Evolutionary conservation across 1,140 invertebrate species (phyloP).

Genomic region (Physella acuta): DNA sequence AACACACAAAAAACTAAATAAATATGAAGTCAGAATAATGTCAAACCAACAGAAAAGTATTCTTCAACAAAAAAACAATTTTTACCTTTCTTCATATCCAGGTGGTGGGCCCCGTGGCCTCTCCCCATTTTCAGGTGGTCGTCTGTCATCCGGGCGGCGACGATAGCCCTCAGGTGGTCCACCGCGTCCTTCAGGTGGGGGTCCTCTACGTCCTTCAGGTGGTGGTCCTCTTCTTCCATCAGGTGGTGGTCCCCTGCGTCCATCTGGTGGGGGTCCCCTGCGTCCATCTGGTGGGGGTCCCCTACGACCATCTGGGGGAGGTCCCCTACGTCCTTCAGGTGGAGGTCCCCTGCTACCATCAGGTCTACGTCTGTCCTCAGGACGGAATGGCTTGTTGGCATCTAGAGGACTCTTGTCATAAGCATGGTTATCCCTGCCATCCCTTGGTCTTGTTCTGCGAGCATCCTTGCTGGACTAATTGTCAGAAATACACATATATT

Average conservation of each 20-base stretch:
- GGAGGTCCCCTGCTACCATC: constrained; percentile 22
- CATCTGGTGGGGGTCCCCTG: constrained; percentile 24
- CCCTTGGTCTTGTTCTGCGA: neutral
- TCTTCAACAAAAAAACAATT: neutral
- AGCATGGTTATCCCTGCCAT: constrained; percentile 26
- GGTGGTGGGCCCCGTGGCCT: constrained; percentile 28
- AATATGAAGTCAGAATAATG: too few relatives aligned
- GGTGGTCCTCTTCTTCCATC: constrained; percentile 24
- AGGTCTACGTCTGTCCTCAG: constrained; percentile 14
- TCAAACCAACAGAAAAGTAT: too few relatives aligned
- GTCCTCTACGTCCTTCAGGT: constrained; percentile 28
- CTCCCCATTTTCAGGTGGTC: constrained; percentile 20
- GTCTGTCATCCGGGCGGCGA: constrained; percentile 29
- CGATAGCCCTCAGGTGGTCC: constrained; percentile 27
- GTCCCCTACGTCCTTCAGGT: constrained; percentile 15
- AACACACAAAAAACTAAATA: too few relatives aligned
- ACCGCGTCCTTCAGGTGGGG: constrained; percentile 25
- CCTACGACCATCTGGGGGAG: constrained; percentile 17
- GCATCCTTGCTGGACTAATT: constrained; percentile 21
- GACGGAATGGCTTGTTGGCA: constrained; percentile 18
- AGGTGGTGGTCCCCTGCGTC: constrained; percentile 30
- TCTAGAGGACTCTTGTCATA: constrained; percentile 27
- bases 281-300: constrained; percentile 14
- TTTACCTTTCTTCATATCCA: constrained; percentile 3
- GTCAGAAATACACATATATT: neutral